Evolutionary conservation across 2,888 invertebrate genomes (phyloP), one percentile per base, ranked within the genome.

Genomic region (Thymelicus lineola): DNA sequence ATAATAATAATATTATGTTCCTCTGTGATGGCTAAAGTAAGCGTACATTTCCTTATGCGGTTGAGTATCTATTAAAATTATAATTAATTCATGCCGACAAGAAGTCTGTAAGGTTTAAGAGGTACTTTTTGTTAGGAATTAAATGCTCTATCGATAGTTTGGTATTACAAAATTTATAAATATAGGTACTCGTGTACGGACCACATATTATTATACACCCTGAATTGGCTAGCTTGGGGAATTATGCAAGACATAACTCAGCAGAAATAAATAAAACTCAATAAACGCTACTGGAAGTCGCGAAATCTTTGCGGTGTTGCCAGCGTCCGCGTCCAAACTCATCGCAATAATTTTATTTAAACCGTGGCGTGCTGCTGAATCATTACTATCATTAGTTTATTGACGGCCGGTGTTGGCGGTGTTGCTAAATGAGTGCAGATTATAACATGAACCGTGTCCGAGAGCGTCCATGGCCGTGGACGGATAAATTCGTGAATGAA

Each of bases 401-500:
- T 71, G 53, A 65, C 66, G 64, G 42, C 7, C 64, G n/a, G 15
- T 20, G 69, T 71, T 58, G 28, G 5, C 64, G n/a, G 15, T 20
- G 69, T 71, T 58, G 69, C 72, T 66, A 66, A 72, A 71, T 66
- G 62, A 70, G 73, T 72, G 53, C 70, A 70, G 66, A 69, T 72
- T 58, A 71, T 73, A 63, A 67, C 63, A 68, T 38, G 55, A 66
- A 71, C 70, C 67, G 66, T 65, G 72, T 72, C 38, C 28, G 45
- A 67, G 62, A 48, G 70, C 69, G 76, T 68, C 87, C 88, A 78
- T 86, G 88, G 86, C 86, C 87, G 83, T 86, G 86, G 75, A 76
- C 77, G 80, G 81, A 83, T 85, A 84, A 86, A 82, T 88, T 90
- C 82, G 89, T 91, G 91, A 92, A 91, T 91, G 90, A 88, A 89